Conservation (phyloP, 2,797 vertebrate genomes). For the Molossus molossus region DNA sequence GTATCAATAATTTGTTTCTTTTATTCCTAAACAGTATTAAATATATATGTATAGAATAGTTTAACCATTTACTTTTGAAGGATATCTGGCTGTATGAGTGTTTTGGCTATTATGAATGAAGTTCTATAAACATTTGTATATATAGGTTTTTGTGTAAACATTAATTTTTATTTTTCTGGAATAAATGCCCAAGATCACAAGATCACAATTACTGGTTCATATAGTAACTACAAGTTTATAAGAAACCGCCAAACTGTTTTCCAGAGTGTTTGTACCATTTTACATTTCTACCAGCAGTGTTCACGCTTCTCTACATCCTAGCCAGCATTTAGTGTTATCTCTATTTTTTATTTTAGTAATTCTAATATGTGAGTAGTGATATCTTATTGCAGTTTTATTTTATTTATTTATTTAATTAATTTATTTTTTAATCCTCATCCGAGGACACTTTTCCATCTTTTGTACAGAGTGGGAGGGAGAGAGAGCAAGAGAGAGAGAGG, state of each 20-base stretch:
- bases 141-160: background rate
- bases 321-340: background rate
- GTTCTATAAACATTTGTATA: background rate
- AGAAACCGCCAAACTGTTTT: background rate
- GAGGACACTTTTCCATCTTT: too few relatives aligned
- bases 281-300: background rate
- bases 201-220: background rate
- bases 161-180: background rate
- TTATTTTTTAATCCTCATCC: too few relatives aligned
- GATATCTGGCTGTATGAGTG: background rate
- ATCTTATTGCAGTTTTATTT: constrained; percentile 8
- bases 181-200: constrained; percentile 3
- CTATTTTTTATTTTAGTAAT: constrained; percentile 35
- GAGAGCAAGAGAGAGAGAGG: too few relatives aligned
- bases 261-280: background rate
- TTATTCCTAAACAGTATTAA: background rate
- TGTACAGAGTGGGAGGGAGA: too few relatives aligned
- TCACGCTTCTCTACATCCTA: background rate
- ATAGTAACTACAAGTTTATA: background rate
- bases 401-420: too few relatives aligned
- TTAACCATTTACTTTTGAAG: constrained; percentile 32
- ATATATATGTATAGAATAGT: background rate
- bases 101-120: constrained; percentile 39
- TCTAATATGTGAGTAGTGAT: background rate
- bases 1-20: background rate